A percentile compares a stretch with the other conserved stretches of the same genome.
Evolutionary conservation across 1,140 invertebrate genomes (phyloP).

Genomic region (Zaprionus camerounensis): DNA sequence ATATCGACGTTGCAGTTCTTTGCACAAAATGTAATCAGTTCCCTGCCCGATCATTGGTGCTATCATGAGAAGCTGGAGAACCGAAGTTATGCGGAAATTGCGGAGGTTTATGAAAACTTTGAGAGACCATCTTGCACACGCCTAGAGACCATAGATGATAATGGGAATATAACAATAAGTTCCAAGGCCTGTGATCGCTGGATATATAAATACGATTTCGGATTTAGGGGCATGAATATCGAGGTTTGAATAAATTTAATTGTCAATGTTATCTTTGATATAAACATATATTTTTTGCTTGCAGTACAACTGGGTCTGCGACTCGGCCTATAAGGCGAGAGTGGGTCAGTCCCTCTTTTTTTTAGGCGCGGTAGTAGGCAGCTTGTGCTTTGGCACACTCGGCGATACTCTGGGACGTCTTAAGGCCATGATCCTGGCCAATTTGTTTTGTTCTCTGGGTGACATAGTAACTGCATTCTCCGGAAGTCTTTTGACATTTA

Average conservation of each 20-base stretch:
- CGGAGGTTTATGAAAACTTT: conserved; percentile 51
- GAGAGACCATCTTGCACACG: conserved; percentile 66
- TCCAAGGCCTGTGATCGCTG: conserved; percentile 79
- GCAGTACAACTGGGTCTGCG: conserved; percentile 87
- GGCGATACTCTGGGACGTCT: conserved; percentile 86
- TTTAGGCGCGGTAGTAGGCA: conserved; percentile 86
- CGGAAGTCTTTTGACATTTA: conserved; percentile 83
- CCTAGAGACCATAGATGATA: conserved; percentile 29
- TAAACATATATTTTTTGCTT: conserved; percentile 34
- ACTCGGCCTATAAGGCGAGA: conserved; percentile 85
- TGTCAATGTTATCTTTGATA: not conserved
- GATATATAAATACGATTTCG: conserved; percentile 85
- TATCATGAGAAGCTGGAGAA: conserved; percentile 70
- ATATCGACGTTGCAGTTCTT: conserved; percentile 85
- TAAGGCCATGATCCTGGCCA: conserved; percentile 85
- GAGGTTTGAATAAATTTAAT: conserved; percentile 80
- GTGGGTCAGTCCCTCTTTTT: conserved; percentile 87
- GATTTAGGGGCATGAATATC: conserved; percentile 85
- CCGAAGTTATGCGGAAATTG: conserved; percentile 54
- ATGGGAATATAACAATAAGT: conserved; percentile 53
- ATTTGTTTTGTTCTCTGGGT: conserved; percentile 85
- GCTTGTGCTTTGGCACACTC: conserved; percentile 85
- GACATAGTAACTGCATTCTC: conserved; percentile 85
- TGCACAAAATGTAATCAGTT: conserved; percentile 86
- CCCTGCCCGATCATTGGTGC: conserved; percentile 84